phyloP scores from a whole-genome alignment of 2,797 vertebrate genomes.

The Sebastes aleutianus region DNA sequence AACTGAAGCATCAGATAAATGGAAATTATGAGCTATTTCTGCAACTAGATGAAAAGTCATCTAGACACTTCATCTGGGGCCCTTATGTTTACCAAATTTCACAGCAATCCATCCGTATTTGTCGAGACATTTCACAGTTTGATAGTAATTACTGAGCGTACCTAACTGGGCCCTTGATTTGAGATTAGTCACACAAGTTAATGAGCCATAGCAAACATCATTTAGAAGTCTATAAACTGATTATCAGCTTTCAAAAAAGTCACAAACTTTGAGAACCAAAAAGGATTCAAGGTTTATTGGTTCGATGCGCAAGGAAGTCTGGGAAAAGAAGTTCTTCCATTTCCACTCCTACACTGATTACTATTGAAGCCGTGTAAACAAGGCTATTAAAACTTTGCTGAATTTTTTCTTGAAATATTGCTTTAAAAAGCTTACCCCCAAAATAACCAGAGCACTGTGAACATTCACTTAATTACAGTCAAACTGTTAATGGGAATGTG shows the following conservation, averaged over 20 bases:
- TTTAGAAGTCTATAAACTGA: not conserved
- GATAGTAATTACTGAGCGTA: not conserved
- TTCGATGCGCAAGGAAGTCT: not conserved
- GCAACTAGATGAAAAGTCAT: not conserved
- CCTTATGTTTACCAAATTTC: not conserved
- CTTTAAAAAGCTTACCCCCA: not conserved
- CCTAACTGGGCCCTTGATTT: conserved; percentile 7
- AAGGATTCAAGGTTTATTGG: not conserved
- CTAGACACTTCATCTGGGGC: not conserved
- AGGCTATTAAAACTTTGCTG: not conserved
- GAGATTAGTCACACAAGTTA: conserved; percentile 1
- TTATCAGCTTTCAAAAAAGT: not conserved
- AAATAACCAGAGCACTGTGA: not conserved
- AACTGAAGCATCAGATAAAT: not conserved
- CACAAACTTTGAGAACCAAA: not conserved
- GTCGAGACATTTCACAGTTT: conserved; percentile 17
- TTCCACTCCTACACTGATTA: not conserved
- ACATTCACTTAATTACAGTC: not conserved
- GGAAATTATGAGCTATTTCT: not conserved
- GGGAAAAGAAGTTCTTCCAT: not conserved
- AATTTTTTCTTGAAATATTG: not conserved
- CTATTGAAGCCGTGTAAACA: not conserved
- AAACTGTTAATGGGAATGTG: not conserved
- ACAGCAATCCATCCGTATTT: not conserved
- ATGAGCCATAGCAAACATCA: not conserved